Evolutionary conservation across 2,888 invertebrate species (phyloP), one percentile per base, ranked within the genome.

Genomic region (Ditula angustiorana): DNA sequence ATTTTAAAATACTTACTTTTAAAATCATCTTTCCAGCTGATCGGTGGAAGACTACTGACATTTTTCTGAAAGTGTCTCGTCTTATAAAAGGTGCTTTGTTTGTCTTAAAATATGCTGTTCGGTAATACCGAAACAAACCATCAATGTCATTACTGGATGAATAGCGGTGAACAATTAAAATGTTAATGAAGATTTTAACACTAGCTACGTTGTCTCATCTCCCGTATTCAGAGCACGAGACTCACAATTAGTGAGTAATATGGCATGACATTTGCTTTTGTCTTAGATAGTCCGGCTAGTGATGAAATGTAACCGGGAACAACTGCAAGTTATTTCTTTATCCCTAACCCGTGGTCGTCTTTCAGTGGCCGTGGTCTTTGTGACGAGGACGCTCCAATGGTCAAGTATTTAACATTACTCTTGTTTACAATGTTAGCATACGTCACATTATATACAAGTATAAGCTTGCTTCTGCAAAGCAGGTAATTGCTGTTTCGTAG

Each of bases 51-150:
- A 84, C 82, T 80, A 90, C 90, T 92, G 87, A 85, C 84, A 82
- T 80, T 89, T 88, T 88, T 84, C 80, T 76, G 80, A 80, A 83
- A 82, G 79, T 79, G 75, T 68, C 79, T 74, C 82, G 71, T 79
- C 86, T 91, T 92, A 86, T 92, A 92, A 88, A 84, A 85, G 84
- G 71, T 74, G 76, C 82, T 84, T 88, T 87, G 86, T 87, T 86
- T 81, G 79, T 78, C 72, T 71, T 82, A 84, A 92, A 87, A 86
- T 90, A 90, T 90, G 80, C 87, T 80, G 82, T 89, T 86, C 87
- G 81, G 88, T 86, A 88, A 91, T 83, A 90, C 88, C 88, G 89
- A 91, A 88, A 91, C 91, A 87, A 92, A 92, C 84, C 84, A 86
- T 84, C 92, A 92, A 92, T 92, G 92, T 90, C 92, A 82, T 82